phyloP scores from a whole-genome alignment of 2,113 vertebrate genomes.

The Epinephelus cyanopodus region DNA sequence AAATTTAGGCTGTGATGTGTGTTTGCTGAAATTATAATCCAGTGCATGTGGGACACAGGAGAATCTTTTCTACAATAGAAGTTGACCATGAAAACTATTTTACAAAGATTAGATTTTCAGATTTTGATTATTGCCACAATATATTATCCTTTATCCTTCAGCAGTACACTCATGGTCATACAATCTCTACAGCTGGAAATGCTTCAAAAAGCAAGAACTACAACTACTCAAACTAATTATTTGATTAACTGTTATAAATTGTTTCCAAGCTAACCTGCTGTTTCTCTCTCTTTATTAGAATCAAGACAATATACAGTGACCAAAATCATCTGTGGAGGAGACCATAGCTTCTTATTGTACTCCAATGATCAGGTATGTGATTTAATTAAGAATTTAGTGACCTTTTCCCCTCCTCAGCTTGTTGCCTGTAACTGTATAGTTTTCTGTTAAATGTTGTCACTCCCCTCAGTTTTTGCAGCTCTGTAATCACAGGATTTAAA shows the following conservation, averaged over 20 bases:
- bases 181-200: neutral
- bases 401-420: neutral
- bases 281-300: conserved; percentile 59
- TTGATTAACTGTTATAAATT: conserved; percentile 6
- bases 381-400: neutral
- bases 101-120: neutral
- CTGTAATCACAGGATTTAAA: neutral
- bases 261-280: neutral
- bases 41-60: neutral
- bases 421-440: neutral
- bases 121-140: neutral
- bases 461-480: no score
- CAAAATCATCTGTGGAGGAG: conserved; percentile 94
- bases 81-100: neutral
- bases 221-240: neutral
- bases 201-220: neutral
- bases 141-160: neutral
- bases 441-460: neutral
- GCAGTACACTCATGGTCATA: neutral
- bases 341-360: conserved; percentile 94
- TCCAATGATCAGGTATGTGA: conserved; percentile 89
- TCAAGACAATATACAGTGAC: conserved; percentile 88
- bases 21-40: neutral
- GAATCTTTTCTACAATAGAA: neutral
- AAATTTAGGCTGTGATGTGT: neutral